Conservation (phyloP, 2,888 invertebrate species). For the Melanostoma scalare region DNA sequence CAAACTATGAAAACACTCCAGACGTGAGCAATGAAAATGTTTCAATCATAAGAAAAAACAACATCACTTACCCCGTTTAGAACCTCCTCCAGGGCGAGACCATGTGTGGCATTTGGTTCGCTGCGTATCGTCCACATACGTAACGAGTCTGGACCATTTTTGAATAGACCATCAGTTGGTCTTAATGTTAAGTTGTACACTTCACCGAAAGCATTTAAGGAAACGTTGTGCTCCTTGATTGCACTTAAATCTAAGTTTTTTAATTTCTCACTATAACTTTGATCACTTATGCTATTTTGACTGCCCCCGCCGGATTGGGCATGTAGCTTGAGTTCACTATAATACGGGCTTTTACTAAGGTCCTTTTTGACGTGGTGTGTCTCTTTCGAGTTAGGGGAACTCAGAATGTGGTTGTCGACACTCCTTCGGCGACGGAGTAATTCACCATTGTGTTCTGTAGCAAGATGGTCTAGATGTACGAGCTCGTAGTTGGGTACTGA, state of each 20-base stretch:
- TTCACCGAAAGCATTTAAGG: conserved; percentile 91
- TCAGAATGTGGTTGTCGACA: conserved; percentile 81
- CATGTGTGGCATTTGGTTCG: conserved; percentile 90
- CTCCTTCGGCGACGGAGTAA: conserved; percentile 75
- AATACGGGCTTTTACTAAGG: conserved; percentile 81
- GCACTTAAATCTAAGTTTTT: conserved; percentile 75
- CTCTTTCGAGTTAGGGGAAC: conserved; percentile 64
- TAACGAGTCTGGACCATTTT: conserved; percentile 85
- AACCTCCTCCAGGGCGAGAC: conserved; percentile 90
- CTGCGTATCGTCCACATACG: conserved; percentile 92
- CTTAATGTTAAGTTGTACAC: conserved; percentile 88
- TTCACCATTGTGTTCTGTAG: conserved; percentile 76
- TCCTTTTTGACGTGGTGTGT: conserved; percentile 82
- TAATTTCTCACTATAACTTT: conserved; percentile 71
- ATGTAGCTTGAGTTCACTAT: conserved; percentile 79
- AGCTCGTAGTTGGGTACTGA: conserved; percentile 93
- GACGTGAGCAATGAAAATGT: conserved; percentile 21
- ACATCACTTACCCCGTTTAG: conserved; percentile 80
- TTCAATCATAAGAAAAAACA: conserved; percentile 4
- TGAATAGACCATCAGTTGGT: conserved; percentile 90
- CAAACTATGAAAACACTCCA: conserved; percentile 25
- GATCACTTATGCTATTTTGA: conserved; percentile 74
- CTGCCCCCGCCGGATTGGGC: conserved; percentile 63
- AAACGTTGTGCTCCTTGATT: conserved; percentile 84
- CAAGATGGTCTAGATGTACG: conserved; percentile 88